phyloP scores from a whole-genome alignment of 2,113 vertebrate species.

The Aramus guarauna region DNA sequence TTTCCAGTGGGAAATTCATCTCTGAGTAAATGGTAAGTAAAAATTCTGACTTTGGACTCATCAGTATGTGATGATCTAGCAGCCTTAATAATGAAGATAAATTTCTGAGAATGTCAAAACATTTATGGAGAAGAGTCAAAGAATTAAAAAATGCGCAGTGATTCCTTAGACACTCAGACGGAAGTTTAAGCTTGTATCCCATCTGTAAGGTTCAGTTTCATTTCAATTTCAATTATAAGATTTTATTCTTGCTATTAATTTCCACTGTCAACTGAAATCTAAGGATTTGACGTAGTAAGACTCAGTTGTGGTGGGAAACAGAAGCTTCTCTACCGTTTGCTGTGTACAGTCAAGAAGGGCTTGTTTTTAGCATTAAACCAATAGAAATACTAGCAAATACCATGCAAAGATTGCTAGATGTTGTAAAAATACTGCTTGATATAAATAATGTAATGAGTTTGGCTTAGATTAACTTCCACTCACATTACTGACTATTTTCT shows the following conservation, averaged over 20 bases:
- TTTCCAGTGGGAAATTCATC: background rate
- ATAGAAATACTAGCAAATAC: background rate
- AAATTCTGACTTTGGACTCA: background rate
- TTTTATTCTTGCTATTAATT: conserved; percentile 71
- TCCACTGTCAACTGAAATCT: conserved; percentile 50
- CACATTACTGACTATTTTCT: background rate
- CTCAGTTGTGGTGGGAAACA: background rate
- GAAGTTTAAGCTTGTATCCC: background rate
- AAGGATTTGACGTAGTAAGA: conserved; percentile 34
- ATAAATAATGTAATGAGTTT: background rate
- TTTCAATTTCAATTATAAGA: conserved; percentile 67
- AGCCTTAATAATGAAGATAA: background rate
- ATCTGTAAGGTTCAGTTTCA: conserved; percentile 54
- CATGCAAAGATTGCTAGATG: background rate
- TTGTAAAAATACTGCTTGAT: background rate
- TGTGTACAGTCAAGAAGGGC: background rate
- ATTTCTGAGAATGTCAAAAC: conserved; percentile 43
- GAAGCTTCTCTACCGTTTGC: background rate
- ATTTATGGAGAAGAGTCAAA: conserved; percentile 10
- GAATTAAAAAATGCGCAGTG: background rate
- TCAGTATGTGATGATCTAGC: background rate
- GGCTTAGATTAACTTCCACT: background rate
- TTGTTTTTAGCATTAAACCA: background rate
- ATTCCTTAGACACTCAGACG: background rate
- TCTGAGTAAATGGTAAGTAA: background rate